Conservation (phyloP, 1,140 invertebrate species). For the Tribolium castaneum region DNA sequence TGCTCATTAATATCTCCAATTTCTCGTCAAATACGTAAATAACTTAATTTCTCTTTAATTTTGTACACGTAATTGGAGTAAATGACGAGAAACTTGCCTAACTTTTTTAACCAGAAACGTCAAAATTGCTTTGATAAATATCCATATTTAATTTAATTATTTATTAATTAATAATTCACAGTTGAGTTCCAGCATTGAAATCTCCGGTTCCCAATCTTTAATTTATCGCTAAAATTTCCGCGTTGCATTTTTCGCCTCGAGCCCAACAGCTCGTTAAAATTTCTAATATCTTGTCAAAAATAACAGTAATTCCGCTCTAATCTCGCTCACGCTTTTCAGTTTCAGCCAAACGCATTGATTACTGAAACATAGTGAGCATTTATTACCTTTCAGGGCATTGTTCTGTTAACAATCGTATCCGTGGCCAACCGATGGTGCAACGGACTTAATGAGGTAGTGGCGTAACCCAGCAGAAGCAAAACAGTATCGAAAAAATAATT, state of each 20-base stretch:
- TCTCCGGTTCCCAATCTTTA: background rate
- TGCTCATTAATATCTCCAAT: too few species aligned
- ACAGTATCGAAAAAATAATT: slow-evolving; percentile 41
- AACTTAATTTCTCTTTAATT: too few species aligned
- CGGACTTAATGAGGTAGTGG: slow-evolving; percentile 38
- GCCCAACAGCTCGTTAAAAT: background rate
- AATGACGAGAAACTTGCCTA: too few species aligned
- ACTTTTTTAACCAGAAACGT: too few species aligned
- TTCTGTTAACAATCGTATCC: slow-evolving; percentile 38
- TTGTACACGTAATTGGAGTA: too few species aligned
- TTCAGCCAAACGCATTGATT: background rate
- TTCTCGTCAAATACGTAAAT: too few species aligned
- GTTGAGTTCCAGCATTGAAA: too few species aligned
- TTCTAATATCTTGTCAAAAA: background rate
- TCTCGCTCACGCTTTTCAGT: background rate
- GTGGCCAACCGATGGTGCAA: slow-evolving; percentile 35
- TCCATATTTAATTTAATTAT: too few species aligned
- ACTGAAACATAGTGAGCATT: background rate
- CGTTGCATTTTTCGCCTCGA: background rate
- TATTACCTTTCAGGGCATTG: slow-evolving; percentile 36
- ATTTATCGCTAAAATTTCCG: background rate
- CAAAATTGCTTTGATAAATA: too few species aligned
- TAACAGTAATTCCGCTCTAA: background rate
- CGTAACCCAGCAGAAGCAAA: background rate
- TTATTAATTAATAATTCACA: too few species aligned